Conservation (phyloP, 2,797 vertebrate species). For the Pangasius larnaudii region DNA sequence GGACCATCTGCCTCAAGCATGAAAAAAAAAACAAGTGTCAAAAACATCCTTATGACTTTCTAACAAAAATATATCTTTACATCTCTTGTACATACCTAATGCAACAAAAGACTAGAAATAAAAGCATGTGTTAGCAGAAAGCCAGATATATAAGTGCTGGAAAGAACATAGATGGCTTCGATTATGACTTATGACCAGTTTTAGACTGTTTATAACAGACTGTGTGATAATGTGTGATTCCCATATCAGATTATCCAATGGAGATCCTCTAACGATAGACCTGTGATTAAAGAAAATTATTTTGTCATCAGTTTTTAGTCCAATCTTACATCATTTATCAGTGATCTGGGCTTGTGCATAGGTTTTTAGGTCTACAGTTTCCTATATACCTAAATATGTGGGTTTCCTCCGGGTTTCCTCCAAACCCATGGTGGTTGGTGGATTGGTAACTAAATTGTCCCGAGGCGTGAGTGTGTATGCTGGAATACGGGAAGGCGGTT, state of each 20-base stretch:
- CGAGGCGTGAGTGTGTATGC: background rate
- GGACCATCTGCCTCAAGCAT: background rate
- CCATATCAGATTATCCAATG: background rate
- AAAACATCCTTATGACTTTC: background rate
- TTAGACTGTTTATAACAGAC: background rate
- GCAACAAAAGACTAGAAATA: background rate
- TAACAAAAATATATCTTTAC: background rate
- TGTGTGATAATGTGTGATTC: background rate
- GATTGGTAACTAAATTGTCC: background rate
- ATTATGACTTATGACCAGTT: background rate
- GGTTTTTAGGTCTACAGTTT: background rate
- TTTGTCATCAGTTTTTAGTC: background rate
- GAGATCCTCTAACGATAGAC: background rate
- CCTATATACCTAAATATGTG: background rate
- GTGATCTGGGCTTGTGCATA: background rate
- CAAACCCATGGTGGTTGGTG: background rate
- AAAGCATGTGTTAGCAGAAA: background rate
- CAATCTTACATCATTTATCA: background rate
- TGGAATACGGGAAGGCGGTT: background rate
- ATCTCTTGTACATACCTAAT: background rate
- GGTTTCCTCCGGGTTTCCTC: background rate
- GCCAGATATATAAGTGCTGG: background rate
- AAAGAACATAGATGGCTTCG: conserved; percentile 2
- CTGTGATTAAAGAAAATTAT: background rate
- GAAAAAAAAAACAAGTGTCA: background rate